Percentiles rank a stretch among this genome's conserved stretches.
These are phyloP conservation scores for Nesogale talazaci DNA, from an alignment of 2,113 vertebrate species.

Conservation along the genomic window DNA sequence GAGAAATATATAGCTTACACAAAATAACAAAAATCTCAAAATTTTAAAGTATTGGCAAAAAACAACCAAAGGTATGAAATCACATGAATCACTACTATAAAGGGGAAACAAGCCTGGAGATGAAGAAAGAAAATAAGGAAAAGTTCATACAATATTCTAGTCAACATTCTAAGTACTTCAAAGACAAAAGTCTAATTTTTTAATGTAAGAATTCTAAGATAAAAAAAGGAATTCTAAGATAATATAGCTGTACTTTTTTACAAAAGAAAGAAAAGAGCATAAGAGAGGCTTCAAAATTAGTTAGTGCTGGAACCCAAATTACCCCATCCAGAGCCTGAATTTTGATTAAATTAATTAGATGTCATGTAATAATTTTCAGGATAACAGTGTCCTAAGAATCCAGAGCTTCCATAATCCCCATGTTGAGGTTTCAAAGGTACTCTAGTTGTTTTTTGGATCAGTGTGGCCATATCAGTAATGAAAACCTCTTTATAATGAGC, in stretches of 20 bases:
- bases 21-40: neutral
- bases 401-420: neutral
- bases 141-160: too few relatives aligned
- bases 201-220: neutral
- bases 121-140: neutral
- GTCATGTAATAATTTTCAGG: too few relatives aligned
- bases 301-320: neutral
- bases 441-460: neutral
- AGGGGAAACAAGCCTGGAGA: neutral
- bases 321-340: neutral
- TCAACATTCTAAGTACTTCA: neutral
- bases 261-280: neutral
- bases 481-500: neutral
- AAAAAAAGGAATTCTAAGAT: too few relatives aligned
- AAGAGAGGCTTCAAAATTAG: neutral
- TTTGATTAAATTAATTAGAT: neutral
- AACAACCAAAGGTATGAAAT: neutral
- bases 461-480: too few relatives aligned
- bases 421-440: neutral
- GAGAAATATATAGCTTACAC: neutral
- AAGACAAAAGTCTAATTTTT: conserved; percentile 8
- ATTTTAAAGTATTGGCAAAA: neutral
- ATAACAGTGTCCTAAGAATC: neutral
- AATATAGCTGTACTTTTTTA: neutral
- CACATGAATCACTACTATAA: neutral